A percentile compares a stretch with the other conserved stretches of the same genome.
Evolutionary conservation across 2,888 invertebrate species (phyloP).

Genomic region (Rotaria socialis): DNA sequence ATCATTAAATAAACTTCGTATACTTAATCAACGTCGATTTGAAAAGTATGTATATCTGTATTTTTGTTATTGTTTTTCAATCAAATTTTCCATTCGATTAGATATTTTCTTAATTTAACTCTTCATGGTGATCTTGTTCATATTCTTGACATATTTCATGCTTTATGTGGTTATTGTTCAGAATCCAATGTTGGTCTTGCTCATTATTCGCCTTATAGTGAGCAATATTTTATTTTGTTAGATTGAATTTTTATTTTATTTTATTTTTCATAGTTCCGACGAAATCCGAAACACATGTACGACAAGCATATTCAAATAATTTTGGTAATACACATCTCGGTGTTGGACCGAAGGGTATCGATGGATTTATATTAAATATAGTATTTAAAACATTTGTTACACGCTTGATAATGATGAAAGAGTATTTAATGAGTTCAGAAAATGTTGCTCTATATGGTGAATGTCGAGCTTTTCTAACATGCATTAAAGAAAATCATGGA

Average conservation of each 20-base stretch:
- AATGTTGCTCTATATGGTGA: slow-evolving; percentile 72
- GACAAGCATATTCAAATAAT: slow-evolving; percentile 21
- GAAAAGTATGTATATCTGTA: not conserved
- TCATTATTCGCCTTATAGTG: slow-evolving; percentile 48
- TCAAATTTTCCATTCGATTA: not conserved
- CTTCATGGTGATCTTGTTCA: slow-evolving; percentile 55
- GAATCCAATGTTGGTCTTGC: slow-evolving; percentile 66
- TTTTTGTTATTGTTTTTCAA: not conserved
- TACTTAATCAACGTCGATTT: slow-evolving; percentile 40
- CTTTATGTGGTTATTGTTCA: slow-evolving; percentile 88
- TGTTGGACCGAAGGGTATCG: slow-evolving; percentile 36
- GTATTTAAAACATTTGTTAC: slow-evolving; percentile 41
- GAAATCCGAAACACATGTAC: not conserved
- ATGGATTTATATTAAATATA: slow-evolving; percentile 42
- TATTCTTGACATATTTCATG: slow-evolving; percentile 85
- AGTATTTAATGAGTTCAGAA: slow-evolving; percentile 41
- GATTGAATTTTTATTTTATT: not conserved
- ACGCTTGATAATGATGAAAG: slow-evolving; percentile 29
- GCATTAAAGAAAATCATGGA: slow-evolving; percentile 90
- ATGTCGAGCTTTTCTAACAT: slow-evolving; percentile 82
- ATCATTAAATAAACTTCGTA: slow-evolving; percentile 34
- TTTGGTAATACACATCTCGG: slow-evolving; percentile 37
- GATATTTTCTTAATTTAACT: slow-evolving; percentile 39
- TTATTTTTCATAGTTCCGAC: not conserved
- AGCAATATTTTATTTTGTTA: not conserved